Evolutionary conservation across 2,113 vertebrate genomes (phyloP).

Genomic region (Vulpes vulpes): DNA sequence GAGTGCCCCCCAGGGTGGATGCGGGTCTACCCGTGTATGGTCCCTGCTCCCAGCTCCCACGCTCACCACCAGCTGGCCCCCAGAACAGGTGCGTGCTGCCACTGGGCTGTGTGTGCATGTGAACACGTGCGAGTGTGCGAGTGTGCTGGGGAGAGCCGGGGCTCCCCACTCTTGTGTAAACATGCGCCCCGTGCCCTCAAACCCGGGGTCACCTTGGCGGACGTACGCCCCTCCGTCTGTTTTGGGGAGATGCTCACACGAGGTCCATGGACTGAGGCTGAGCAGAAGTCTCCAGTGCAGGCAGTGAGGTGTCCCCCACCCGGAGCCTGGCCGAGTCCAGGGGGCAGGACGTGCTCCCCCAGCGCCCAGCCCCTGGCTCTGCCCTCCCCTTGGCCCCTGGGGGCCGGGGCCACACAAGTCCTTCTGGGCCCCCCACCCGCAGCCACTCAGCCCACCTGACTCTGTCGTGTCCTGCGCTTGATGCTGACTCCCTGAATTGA

Average conservation of each 20-base stretch:
- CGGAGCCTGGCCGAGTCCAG: no score
- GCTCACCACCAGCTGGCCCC: no score
- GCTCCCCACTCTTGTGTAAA: not conserved
- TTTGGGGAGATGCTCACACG: no score
- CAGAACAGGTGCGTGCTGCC: not conserved
- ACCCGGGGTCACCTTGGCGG: not conserved
- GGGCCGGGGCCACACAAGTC: not conserved
- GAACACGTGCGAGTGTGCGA: not conserved
- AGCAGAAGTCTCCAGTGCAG: fast-evolving
- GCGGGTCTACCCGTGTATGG: not conserved
- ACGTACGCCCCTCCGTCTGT: not conserved
- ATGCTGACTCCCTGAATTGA: not conserved
- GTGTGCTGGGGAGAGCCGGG: not conserved
- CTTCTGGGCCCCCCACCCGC: no score
- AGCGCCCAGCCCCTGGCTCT: no score
- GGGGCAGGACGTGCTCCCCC: no score
- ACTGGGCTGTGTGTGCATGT: not conserved
- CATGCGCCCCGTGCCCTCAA: not conserved
- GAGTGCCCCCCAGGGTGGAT: fast-evolving
- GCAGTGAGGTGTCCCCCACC: no score
- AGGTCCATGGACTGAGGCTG: no score
- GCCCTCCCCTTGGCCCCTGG: not conserved
- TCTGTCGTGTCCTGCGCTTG: fast-evolving
- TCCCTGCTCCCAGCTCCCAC: no score
- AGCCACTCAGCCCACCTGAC: no score